Evolutionary conservation across 2,888 invertebrate genomes (phyloP).

Genomic region (Automeris io): DNA sequence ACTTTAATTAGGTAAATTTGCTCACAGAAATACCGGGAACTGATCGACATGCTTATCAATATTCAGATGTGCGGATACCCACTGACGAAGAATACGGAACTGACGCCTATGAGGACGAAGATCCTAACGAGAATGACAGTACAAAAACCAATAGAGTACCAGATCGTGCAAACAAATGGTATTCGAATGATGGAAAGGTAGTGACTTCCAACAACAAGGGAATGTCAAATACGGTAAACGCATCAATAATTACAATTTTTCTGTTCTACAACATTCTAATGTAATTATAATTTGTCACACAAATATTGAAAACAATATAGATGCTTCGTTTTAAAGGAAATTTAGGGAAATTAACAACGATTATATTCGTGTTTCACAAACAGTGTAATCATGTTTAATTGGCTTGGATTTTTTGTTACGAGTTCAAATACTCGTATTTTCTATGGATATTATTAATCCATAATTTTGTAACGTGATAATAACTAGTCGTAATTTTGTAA

Average conservation of each 20-base stretch:
- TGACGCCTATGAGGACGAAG: slow-evolving; percentile 58
- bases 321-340: slow-evolving; percentile 16
- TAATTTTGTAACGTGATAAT: slow-evolving; percentile 73
- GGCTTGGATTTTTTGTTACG: slow-evolving; percentile 16
- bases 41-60: slow-evolving; percentile 62
- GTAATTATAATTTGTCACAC: slow-evolving; percentile 18
- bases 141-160: slow-evolving; percentile 66
- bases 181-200: slow-evolving; percentile 61
- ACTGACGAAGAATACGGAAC: slow-evolving; percentile 64
- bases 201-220: slow-evolving; percentile 34
- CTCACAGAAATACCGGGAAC: slow-evolving; percentile 69
- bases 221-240: slow-evolving; percentile 6
- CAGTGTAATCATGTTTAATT: slow-evolving; percentile 21
- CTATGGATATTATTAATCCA: slow-evolving; percentile 26
- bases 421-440: slow-evolving; percentile 4
- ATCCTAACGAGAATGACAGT: slow-evolving; percentile 34
- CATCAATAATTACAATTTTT: slow-evolving; percentile 31
- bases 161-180: slow-evolving; percentile 72
- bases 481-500: slow-evolving; percentile 67
- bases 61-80: slow-evolving; percentile 54
- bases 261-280: slow-evolving; percentile 29
- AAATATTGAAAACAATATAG: slow-evolving; percentile 6
- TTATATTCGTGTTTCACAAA: slow-evolving; percentile 12
- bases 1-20: slow-evolving; percentile 12
- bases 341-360: slow-evolving; percentile 22